A percentile compares a stretch with the other conserved stretches of the same genome.
Evolutionary conservation across 2,797 vertebrate species (phyloP).

Genomic region (Psittacula echo): DNA sequence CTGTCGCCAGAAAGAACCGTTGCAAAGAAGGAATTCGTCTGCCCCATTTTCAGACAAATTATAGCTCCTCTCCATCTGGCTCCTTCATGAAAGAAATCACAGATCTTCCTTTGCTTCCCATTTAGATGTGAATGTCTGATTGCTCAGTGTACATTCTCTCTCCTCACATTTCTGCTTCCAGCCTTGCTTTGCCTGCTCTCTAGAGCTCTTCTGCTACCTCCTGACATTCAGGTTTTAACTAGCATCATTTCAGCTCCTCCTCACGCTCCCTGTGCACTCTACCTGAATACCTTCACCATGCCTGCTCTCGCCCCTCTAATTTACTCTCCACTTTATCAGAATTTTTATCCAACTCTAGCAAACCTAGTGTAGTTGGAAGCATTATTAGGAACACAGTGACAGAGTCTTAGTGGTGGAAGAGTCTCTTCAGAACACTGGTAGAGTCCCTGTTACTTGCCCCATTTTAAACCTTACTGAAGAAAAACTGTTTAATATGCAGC

Average conservation of each 20-base stretch:
- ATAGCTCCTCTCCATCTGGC: background rate
- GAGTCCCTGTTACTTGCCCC: background rate
- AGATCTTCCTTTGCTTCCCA: background rate
- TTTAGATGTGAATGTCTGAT: background rate
- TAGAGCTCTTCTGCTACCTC: background rate
- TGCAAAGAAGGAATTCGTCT: background rate
- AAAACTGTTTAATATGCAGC: background rate
- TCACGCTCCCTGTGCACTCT: background rate
- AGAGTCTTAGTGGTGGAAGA: background rate
- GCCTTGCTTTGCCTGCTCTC: background rate
- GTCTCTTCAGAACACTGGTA: background rate
- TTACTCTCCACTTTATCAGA: background rate
- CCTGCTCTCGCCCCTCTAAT: background rate
- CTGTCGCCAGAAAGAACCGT: background rate
- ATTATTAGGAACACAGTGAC: background rate
- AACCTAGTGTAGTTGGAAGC: background rate
- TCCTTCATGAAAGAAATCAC: background rate
- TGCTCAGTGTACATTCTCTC: background rate
- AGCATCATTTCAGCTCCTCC: background rate
- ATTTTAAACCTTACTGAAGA: background rate
- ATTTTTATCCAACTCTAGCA: background rate
- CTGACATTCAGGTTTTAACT: background rate
- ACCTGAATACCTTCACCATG: background rate
- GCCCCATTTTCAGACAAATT: background rate
- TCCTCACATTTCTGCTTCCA: background rate